Evolutionary conservation across 2,888 invertebrate species (phyloP), one percentile per base, ranked within the genome.

Genomic region (Andrena haemorrhoa): DNA sequence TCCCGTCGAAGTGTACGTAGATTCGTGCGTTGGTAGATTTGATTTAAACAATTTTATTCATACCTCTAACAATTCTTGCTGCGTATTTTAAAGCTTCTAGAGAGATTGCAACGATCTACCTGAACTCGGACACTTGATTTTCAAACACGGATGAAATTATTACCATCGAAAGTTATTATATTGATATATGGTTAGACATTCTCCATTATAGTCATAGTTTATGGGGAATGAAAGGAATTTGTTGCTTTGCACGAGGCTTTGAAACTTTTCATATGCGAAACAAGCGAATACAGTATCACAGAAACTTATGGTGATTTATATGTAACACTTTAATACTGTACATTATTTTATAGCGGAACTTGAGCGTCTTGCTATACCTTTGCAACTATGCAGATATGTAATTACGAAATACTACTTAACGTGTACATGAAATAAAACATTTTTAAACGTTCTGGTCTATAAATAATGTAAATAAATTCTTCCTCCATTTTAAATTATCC

Each of bases 381-480:
- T 68, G 23, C 16, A 8, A 31, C n/a, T 31, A 58, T 64, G 53
- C 20, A 65, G 60, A 69, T 79, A 69, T 69, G 41, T 60, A 81
- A 66, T 70, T 74, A 49, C 12, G 20, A 47, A 41, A 16, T 8
- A 51, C 4, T 70, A 53, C 20, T 82, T 82, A 53, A 26, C 20
- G 8, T 74, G 23, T 60, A 58, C 49, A 58, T 64, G 10, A 58
- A 51, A 33, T 1, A 49, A 56, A 71, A 73, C 12, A 26, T 73
- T 66, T 80, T 33, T 68, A 12, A 56, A 69, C 16, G 1, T 63
- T 58, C 41, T 63, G 41, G 16, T 56, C 79, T 63, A 56, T 63
- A 68, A 60, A 53, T 64, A 35, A 72, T 16, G 33, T 23, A 3
- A 41, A 16, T 53, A 20, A 20, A 66, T 23, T 12, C 33, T 16